Percentiles rank a stretch among this genome's conserved stretches.
phyloP scores from a whole-genome alignment of 2,113 vertebrate genomes.

The Mola mola region DNA sequence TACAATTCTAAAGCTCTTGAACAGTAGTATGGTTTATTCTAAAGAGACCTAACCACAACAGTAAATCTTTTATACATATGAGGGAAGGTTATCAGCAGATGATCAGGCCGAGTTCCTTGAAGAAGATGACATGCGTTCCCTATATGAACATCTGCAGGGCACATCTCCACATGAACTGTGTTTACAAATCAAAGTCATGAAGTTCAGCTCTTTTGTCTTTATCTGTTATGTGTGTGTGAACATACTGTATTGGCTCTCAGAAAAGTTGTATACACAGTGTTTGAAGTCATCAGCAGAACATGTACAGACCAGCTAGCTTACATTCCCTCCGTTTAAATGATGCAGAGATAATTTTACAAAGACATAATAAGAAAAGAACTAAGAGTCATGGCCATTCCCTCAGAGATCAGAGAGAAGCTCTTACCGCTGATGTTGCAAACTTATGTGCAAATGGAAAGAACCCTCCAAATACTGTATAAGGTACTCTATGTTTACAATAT shows the following conservation, averaged over 20 bases:
- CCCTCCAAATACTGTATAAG: slow-evolving; percentile 54
- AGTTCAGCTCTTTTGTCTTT: slow-evolving; percentile 66
- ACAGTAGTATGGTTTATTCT: too few relatives aligned
- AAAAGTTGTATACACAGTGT: slow-evolving; percentile 70
- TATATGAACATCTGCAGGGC: slow-evolving; percentile 33
- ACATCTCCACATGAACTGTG: slow-evolving; percentile 66
- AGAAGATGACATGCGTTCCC: slow-evolving; percentile 36
- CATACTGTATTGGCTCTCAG: slow-evolving; percentile 64
- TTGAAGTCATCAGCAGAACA: slow-evolving; percentile 75
- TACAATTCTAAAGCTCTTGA: too few relatives aligned
- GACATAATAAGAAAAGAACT: slow-evolving; percentile 80
- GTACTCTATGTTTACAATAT: slow-evolving; percentile 61
- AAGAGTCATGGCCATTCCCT: slow-evolving; percentile 64
- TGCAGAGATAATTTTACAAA: slow-evolving; percentile 80
- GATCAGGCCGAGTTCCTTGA: slow-evolving; percentile 33
- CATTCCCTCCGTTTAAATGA: slow-evolving; percentile 80
- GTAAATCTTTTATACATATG: slow-evolving; percentile 8
- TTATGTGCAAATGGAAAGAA: slow-evolving; percentile 46
- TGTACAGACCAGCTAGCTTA: slow-evolving; percentile 75
- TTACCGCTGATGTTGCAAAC: slow-evolving; percentile 64
- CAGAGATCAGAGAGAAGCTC: slow-evolving; percentile 64
- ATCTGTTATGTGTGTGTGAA: slow-evolving; percentile 66
- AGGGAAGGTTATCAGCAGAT: slow-evolving; percentile 59
- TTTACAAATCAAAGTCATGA: slow-evolving; percentile 73
- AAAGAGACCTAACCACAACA: slow-evolving; percentile 19